Evolutionary conservation across 2,888 invertebrate genomes (phyloP), one percentile per base, ranked within the genome.

Genomic region (Pardosa pseudoannulata): DNA sequence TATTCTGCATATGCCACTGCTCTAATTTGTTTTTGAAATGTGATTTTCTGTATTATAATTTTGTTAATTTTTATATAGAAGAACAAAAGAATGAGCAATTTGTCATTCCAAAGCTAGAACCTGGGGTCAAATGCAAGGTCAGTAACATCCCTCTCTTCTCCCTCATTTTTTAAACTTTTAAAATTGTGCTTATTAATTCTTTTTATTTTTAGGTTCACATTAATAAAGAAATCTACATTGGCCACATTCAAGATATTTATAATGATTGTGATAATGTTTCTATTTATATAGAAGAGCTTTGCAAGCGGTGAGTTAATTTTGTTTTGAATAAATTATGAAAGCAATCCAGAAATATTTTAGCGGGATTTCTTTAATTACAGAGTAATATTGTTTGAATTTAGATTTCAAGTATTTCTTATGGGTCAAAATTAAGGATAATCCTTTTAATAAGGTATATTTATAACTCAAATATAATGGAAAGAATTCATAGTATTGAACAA

Each of bases 101-200:
- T 36, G 46, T 88, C 16, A 68, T 80, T 46, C 88, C 88, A 46
- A 80, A 88, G 31, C 29, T 88, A 23, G 83, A 85, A 46, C 79
- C 83, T 31, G 88, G 88, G 0, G 88, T 88, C 5, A 88, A 88
- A 39, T 88, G 88, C 64, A 71, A 85, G 67, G 88, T 88, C 46
- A 28, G 46, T 29, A 7, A 7, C n/a, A n/a, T n/a, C n/a, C n/a
- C n/a, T 36, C 9, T 36, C 9, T 36, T 36, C 9, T 50, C 16
- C 16, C 11, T 50, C 6, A 16, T 19, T 16, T 50, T n/a, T 3
- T 11, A 2, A 6, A 9, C 3, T 39, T 0, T 32, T 68, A 68
- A 13, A 19, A 32, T 36, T 19, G 31, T 68, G 3, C 19, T 32
- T 19, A 32, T 6, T 16, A 11, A 13, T 19, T 31, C n/a, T 50